These are phyloP conservation scores for Cosmopolites sordidus DNA, from an alignment of 2,888 invertebrate species.

Conservation along the genomic window DNA sequence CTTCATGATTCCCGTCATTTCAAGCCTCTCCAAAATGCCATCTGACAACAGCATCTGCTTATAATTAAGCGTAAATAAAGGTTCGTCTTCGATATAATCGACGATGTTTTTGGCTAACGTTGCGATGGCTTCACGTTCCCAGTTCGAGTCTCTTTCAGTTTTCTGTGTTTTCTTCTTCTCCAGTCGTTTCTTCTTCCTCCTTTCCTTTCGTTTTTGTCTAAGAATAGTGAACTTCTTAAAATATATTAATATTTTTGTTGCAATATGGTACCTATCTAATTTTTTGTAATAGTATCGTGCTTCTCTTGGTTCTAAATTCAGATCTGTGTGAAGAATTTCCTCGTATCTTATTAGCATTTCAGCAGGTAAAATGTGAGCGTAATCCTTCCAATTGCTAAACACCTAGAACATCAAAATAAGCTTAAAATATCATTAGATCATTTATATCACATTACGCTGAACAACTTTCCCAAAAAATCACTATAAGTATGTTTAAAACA, in stretches of 20 bases:
- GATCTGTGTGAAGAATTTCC: slow-evolving; percentile 38
- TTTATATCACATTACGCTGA: too few relatives aligned
- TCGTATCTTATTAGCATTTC: slow-evolving; percentile 37
- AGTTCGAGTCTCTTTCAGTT: slow-evolving; percentile 28
- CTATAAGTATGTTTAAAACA: too few relatives aligned
- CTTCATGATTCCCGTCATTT: slow-evolving; percentile 23
- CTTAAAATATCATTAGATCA: background rate
- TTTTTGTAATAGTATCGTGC: slow-evolving; percentile 40
- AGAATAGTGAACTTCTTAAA: background rate
- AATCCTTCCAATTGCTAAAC: slow-evolving; percentile 38
- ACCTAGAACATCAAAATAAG: slow-evolving; percentile 25
- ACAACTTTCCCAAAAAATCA: too few relatives aligned
- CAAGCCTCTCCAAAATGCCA: slow-evolving; percentile 33
- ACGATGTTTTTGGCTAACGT: slow-evolving; percentile 31
- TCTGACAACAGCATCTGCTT: slow-evolving; percentile 40
- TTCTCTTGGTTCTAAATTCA: slow-evolving; percentile 39
- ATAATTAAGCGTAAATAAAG: slow-evolving; percentile 36
- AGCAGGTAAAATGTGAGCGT: slow-evolving; percentile 31
- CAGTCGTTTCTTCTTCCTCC: slow-evolving; percentile 23
- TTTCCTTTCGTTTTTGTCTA: slow-evolving; percentile 29
- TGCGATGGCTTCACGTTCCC: slow-evolving; percentile 30
- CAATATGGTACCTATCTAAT: slow-evolving; percentile 30
- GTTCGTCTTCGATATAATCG: slow-evolving; percentile 36
- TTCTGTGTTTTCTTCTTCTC: slow-evolving; percentile 25
- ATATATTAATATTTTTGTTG: too few relatives aligned